Evolutionary conservation across 2,888 invertebrate genomes (phyloP), one percentile per base, ranked within the genome.

Genomic region (Bruchidius siliquastri): DNA sequence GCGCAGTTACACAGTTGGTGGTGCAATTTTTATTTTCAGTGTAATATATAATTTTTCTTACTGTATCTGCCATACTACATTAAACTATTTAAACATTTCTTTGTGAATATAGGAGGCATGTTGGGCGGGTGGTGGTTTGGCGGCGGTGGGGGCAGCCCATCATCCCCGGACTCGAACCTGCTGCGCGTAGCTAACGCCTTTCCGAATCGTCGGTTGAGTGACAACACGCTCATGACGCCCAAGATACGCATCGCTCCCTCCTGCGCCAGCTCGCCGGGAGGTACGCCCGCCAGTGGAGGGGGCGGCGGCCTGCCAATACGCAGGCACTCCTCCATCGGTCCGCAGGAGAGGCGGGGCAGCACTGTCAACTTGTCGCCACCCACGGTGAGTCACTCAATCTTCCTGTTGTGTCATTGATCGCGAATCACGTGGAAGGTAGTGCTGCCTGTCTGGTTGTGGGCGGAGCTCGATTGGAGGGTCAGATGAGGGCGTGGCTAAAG

Each of bases 181-280:
- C 88, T 97, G 84, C 92, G 95, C 74, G 96, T 97, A 49, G 91
- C 92, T 84, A 92, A 93, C 77, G 87, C 89, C 8, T 94, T 96
- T 85, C 94, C 95, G 72, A 95, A 92, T 84, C 92, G 96, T 72
- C 92, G 97, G 72, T 90, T 96, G 73, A 96, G 96, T 22, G 97
- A 97, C 87, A 97, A 97, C 85, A 96, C 96, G 71, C 88, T 96
- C 83, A 95, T 96, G 93, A 94, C 94, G 77, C 95, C 96, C 67
- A 95, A 95, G 87, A 96, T 95, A 79, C 92, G 94, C 72, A 93
- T 96, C 76, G 95, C 95, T 0, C 95, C 95, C 13, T 96, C 96
- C 20, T 95, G 95, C 85, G 94, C 95, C 18, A 95, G 95, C 2
- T 95, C 95, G 0, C 93, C 93, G 0, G 93, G 93, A 3, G 87